phyloP scores from a whole-genome alignment of 37 sponge, comb jelly and placozoan species.

The Diacarnus erythraeanus region DNA sequence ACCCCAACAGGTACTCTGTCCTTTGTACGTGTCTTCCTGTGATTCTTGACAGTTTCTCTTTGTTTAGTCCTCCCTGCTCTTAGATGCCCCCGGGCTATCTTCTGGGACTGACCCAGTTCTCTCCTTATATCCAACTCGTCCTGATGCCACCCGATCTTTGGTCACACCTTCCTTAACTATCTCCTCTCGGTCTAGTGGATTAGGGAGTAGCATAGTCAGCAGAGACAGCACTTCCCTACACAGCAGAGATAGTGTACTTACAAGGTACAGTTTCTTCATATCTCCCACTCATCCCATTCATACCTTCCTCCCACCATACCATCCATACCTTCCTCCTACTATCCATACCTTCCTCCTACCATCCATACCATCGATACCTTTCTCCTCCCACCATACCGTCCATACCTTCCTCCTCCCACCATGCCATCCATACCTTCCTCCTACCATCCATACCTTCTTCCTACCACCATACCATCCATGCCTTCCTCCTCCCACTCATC shows the following conservation, averaged over 20 bases:
- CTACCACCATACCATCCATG: background rate
- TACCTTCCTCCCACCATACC: background rate
- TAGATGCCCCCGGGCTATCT: slow-evolving; percentile 5
- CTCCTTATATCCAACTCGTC: background rate
- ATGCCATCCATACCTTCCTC: too few relatives aligned
- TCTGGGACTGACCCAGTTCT: background rate
- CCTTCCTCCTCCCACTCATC: background rate
- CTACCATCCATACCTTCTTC: too few relatives aligned
- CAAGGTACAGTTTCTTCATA: background rate
- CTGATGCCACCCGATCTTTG: background rate
- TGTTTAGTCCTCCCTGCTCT: background rate
- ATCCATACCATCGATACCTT: too few relatives aligned
- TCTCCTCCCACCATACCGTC: too few relatives aligned
- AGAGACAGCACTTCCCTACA: background rate
- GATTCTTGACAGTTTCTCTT: too few relatives aligned
- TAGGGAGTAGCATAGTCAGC: slow-evolving; percentile 20
- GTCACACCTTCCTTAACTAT: background rate
- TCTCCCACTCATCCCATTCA: background rate
- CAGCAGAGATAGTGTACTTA: background rate
- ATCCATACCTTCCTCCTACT: background rate
- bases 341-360: background rate
- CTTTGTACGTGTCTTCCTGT: background rate
- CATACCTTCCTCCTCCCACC: background rate
- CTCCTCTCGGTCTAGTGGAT: slow-evolving; percentile 51
- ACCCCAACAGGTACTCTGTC: background rate